Evolutionary conservation across 2,797 vertebrate genomes (phyloP).

Genomic region (Malacoraja senta): DNA sequence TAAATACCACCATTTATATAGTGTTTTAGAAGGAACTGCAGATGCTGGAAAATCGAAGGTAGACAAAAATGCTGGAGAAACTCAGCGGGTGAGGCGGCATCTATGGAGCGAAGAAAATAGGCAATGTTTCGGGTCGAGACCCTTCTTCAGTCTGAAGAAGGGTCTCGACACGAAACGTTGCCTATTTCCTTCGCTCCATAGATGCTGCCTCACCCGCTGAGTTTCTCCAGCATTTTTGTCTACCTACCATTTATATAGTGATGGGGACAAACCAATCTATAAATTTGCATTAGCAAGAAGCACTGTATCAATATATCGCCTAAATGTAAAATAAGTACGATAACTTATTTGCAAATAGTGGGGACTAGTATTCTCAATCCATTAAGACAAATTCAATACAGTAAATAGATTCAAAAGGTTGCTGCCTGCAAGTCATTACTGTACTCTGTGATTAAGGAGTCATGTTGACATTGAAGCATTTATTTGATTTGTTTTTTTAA

Average conservation of each 20-base stretch:
- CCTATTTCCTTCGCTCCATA: too few species aligned
- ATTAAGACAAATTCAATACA: neutral
- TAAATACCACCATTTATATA: neutral
- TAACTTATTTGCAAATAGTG: neutral
- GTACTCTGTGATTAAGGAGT: neutral
- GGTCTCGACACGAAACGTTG: too few species aligned
- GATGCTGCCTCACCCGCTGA: too few species aligned
- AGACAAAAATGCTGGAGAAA: too few species aligned
- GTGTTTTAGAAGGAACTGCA: too few species aligned
- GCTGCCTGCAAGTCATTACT: neutral
- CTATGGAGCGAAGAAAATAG: too few species aligned
- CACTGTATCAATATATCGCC: neutral
- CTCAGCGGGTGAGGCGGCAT: too few species aligned
- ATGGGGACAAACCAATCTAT: neutral
- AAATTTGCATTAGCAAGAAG: too few species aligned
- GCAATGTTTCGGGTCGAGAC: too few species aligned
- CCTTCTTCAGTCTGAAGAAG: too few species aligned
- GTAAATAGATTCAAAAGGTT: neutral
- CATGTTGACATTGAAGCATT: neutral
- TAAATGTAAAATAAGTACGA: neutral
- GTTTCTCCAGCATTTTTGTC: too few species aligned
- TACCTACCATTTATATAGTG: neutral
- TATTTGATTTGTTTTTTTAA: neutral
- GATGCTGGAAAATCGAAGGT: too few species aligned
- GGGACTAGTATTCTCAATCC: neutral